Evolutionary conservation across 2,888 invertebrate genomes (phyloP), one percentile per base, ranked within the genome.

Genomic region (Bugulina stolonifera): DNA sequence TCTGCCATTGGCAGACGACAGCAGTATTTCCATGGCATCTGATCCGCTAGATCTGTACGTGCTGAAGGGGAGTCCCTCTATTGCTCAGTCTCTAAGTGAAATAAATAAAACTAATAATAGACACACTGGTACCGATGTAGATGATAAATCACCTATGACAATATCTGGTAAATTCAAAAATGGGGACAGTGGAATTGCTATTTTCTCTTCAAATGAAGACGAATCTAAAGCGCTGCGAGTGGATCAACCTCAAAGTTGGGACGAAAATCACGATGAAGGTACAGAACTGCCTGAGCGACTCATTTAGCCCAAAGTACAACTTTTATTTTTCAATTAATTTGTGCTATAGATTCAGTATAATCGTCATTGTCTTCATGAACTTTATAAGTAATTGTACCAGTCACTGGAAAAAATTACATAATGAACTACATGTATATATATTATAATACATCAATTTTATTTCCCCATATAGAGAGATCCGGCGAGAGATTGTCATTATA

Each of bases 1-100:
- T 5, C 43, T 43, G 43, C 43, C 43, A 10, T 43, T 43, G 18
- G 43, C 43, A 10, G 43, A 43, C 18, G 43, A 43, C 43, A 18
- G 10, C 18, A 43, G 18, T 43, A 5, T 43, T 43, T 43, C 43
- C 5, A 43, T 43, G 43, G 18, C 43, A 43, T 43, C 43, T 10
- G 64, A 64, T n/a, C 55, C 55, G n/a, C 64, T 64, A 2, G 64
- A 64, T n/a, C 5, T 64, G 34, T 34, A 64, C 64, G 32, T 29
- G 3, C 64, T 64, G 3, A 64, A 64, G n/a, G 10, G 18, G 43
- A 10, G 10, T 10, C 18, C 43, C 5, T 18, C 43, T 43, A 18
- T 43, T 5, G 43, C 43, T 5, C 43, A 43, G 43, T 43, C 43
- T 10, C 18, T 43, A 18, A 43, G 18, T 18, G 43, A 43, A 43